These are phyloP conservation scores for Drosophila koepferae DNA, from an alignment of 2,888 invertebrate species.

Conservation along the genomic window DNA sequence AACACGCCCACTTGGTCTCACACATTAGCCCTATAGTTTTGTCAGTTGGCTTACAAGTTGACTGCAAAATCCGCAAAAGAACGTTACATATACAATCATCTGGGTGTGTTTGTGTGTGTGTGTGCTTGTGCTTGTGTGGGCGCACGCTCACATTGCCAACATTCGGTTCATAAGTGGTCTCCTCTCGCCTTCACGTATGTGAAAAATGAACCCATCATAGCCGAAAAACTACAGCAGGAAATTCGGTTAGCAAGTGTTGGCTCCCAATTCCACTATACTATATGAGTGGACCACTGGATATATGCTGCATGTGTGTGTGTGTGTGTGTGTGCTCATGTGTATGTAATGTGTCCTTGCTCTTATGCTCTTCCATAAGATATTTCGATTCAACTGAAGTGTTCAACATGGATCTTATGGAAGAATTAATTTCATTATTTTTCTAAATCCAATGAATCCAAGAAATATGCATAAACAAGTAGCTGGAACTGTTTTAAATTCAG, in stretches of 20 bases:
- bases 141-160: conserved; percentile 56
- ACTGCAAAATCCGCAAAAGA: conserved; percentile 82
- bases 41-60: conserved; percentile 79
- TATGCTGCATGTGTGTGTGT: conserved; percentile 17
- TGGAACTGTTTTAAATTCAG: too few species aligned
- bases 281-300: conserved; percentile 11
- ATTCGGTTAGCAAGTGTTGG: conserved; percentile 82
- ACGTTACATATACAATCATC: conserved; percentile 58
- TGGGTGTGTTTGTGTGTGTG: conserved; percentile 24
- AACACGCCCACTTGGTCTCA: conserved; percentile 52
- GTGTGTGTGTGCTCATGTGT: conserved; percentile 28
- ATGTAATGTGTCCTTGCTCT: conserved; percentile 63
- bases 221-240: conserved; percentile 79
- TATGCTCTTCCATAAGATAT: conserved; percentile 33
- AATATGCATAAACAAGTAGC: too few species aligned
- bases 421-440: neutral
- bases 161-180: conserved; percentile 76
- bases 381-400: neutral
- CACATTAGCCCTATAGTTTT: conserved; percentile 78
- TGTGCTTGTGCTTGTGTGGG: conserved; percentile 39
- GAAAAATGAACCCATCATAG: conserved; percentile 82
- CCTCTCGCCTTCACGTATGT: conserved; percentile 52
- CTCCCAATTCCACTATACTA: conserved; percentile 59
- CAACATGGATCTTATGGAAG: too few species aligned
- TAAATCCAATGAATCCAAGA: too few species aligned